These are phyloP conservation scores for Drosophila burlai DNA, from an alignment of 1,140 invertebrate genomes.

Conservation along the genomic window DNA sequence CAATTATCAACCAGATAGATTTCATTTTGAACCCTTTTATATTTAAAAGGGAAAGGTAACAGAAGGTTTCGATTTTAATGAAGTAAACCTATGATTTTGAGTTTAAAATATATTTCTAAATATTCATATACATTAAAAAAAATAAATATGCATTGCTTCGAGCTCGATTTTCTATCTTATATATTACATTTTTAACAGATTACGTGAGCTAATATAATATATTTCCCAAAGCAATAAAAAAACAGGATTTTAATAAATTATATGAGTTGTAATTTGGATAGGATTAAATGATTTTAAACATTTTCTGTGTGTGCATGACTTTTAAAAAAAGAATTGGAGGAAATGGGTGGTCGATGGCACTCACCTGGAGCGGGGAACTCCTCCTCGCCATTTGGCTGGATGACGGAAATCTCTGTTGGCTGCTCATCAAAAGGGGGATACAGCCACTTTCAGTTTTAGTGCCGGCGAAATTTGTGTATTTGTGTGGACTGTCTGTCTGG, in stretches of 20 bases:
- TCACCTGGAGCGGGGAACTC: constrained; percentile 53
- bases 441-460: constrained; percentile 48
- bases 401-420: constrained; percentile 38
- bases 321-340: neutral
- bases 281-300: neutral
- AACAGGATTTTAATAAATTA: neutral
- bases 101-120: too few relatives aligned
- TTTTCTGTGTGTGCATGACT: neutral
- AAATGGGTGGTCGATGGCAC: constrained; percentile 21
- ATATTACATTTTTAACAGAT: neutral
- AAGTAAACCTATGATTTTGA: neutral
- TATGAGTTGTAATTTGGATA: neutral
- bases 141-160: too few relatives aligned
- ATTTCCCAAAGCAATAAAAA: neutral
- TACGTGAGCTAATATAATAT: neutral
- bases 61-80: neutral
- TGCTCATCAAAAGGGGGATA: constrained; percentile 36
- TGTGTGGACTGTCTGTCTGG: constrained; percentile 38
- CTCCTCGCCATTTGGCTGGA: constrained; percentile 33
- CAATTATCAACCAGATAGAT: neutral
- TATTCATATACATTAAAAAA: too few relatives aligned
- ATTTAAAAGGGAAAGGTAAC: neutral
- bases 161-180: neutral
- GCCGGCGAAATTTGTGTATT: constrained; percentile 34
- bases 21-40: neutral